These are phyloP conservation scores for Malthinus seriepunctatus DNA, from an alignment of 2,888 invertebrate genomes.

Conservation along the genomic window DNA sequence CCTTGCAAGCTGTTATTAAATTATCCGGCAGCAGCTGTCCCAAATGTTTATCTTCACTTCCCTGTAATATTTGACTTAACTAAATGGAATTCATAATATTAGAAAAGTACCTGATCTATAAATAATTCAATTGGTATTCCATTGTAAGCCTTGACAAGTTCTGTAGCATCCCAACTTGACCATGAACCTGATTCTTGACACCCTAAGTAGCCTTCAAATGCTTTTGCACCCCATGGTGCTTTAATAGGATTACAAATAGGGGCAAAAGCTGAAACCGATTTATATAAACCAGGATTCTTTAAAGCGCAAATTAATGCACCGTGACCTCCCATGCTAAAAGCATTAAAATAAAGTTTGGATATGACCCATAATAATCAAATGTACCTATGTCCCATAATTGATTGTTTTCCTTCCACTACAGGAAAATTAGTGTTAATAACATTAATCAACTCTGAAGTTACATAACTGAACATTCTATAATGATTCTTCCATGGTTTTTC, in stretches of 20 bases:
- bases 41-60: conserved; percentile 80
- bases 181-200: conserved; percentile 66
- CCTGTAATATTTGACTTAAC: conserved; percentile 59
- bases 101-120: conserved; percentile 77
- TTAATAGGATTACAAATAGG: conserved; percentile 89
- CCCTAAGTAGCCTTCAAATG: conserved; percentile 81
- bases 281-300: conserved; percentile 87
- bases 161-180: conserved; percentile 88
- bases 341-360: no score
- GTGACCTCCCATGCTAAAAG: conserved; percentile 94
- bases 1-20: conserved; percentile 72
- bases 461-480: conserved; percentile 94
- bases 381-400: conserved; percentile 82
- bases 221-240: conserved; percentile 88
- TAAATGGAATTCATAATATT: no score
- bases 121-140: conserved; percentile 84
- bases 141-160: conserved; percentile 77
- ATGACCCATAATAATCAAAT: no score
- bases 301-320: conserved; percentile 90
- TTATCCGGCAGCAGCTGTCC: conserved; percentile 83
- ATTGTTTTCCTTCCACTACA: conserved; percentile 63
- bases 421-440: conserved; percentile 78
- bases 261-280: conserved; percentile 91
- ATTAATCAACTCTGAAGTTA: conserved; percentile 83
- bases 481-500: conserved; percentile 89